Percentiles rank a stretch among this genome's conserved stretches.
These are phyloP conservation scores for Pyrrhia umbra DNA, from an alignment of 2,888 invertebrate species.

Conservation along the genomic window DNA sequence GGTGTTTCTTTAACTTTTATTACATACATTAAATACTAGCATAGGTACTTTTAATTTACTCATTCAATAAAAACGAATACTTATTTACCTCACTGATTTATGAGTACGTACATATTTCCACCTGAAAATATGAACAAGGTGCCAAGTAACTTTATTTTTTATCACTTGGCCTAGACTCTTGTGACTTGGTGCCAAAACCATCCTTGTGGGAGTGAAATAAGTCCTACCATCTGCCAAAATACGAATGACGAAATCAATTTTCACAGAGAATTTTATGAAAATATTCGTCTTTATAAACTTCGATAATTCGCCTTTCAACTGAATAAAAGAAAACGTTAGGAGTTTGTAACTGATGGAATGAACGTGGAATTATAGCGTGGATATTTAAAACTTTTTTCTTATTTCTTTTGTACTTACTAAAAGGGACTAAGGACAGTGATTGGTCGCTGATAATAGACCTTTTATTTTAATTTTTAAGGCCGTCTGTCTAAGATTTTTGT, in stretches of 20 bases:
- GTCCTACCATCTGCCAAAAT: slow-evolving; percentile 16
- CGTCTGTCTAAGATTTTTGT: slow-evolving; percentile 11
- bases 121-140: background rate
- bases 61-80: background rate
- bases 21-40: too few species aligned
- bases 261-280: slow-evolving; percentile 12
- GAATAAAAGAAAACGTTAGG: slow-evolving; percentile 40
- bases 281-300: slow-evolving; percentile 24
- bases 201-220: slow-evolving; percentile 2
- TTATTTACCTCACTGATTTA: background rate
- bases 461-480: slow-evolving; percentile 49
- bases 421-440: slow-evolving; percentile 42
- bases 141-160: background rate
- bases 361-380: slow-evolving; percentile 43
- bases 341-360: slow-evolving; percentile 43
- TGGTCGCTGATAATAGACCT: slow-evolving; percentile 42
- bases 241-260: slow-evolving; percentile 29
- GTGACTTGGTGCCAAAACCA: slow-evolving; percentile 9
- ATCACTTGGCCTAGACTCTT: background rate
- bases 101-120: slow-evolving; percentile 2
- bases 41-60: background rate
- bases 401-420: slow-evolving; percentile 22
- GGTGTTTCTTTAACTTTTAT: too few species aligned
- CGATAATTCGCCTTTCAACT: slow-evolving; percentile 23
- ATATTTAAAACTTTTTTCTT: slow-evolving; percentile 46